Evolutionary conservation across 1,140 invertebrate species (phyloP).

Genomic region (Oryctes rhinoceros): DNA sequence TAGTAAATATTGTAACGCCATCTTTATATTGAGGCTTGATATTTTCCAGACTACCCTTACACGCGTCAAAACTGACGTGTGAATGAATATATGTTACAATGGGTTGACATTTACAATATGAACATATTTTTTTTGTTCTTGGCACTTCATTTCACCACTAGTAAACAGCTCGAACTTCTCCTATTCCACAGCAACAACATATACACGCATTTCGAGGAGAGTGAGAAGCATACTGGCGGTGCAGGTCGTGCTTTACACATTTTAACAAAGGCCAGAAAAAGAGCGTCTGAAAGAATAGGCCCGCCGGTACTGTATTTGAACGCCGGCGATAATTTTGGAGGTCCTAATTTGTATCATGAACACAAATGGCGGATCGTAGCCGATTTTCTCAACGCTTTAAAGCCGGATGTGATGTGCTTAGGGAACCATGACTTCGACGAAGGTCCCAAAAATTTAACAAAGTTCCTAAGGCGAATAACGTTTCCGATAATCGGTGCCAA

Average conservation of each 20-base stretch:
- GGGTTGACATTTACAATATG: neutral
- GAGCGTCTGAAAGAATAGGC: slow-evolving; percentile 64
- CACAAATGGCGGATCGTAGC: slow-evolving; percentile 80
- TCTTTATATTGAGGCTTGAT: no score
- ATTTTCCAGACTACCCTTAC: no score
- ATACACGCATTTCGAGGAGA: slow-evolving; percentile 83
- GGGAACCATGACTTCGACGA: slow-evolving; percentile 96
- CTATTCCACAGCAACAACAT: slow-evolving; percentile 92
- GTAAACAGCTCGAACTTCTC: slow-evolving; percentile 65
- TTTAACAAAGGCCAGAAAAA: slow-evolving; percentile 65
- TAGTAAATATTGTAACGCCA: no score
- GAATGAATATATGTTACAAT: no score
- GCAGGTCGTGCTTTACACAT: slow-evolving; percentile 77
- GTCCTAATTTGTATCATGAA: slow-evolving; percentile 81
- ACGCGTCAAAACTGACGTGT: no score
- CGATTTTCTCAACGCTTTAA: slow-evolving; percentile 78
- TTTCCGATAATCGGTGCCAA: slow-evolving; percentile 83
- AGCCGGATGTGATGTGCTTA: slow-evolving; percentile 84
- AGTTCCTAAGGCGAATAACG: slow-evolving; percentile 75
- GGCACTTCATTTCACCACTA: neutral
- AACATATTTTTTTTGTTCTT: neutral
- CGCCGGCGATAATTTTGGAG: slow-evolving; percentile 90
- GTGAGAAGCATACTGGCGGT: slow-evolving; percentile 68
- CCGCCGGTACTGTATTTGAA: slow-evolving; percentile 79
- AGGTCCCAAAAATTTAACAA: slow-evolving; percentile 75